Percentiles rank a stretch among this genome's conserved stretches.
Conservation (phyloP, 2,113 vertebrate species). For the Psilopsiagon aurifrons region DNA sequence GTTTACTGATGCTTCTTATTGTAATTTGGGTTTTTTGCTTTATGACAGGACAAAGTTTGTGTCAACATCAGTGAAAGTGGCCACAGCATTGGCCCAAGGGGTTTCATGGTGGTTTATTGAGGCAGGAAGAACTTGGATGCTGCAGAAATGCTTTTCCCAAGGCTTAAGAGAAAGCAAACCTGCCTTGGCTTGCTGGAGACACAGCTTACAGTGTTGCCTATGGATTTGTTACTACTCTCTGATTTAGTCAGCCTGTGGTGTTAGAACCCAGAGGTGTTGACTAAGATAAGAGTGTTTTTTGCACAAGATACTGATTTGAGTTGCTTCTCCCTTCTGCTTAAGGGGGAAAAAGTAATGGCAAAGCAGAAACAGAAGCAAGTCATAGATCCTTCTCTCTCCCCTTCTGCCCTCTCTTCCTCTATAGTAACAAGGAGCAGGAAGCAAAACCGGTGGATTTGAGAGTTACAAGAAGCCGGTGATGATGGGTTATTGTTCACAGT, state of each 20-base stretch:
- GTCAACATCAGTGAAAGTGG: background rate
- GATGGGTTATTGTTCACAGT: background rate
- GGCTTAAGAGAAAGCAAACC: background rate
- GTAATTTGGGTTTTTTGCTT: background rate
- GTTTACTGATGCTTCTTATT: background rate
- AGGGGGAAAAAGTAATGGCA: background rate
- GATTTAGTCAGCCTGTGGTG: conserved; percentile 16
- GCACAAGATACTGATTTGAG: background rate
- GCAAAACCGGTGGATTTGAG: background rate
- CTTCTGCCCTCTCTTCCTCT: background rate
- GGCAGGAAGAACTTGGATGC: background rate
- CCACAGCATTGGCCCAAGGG: background rate
- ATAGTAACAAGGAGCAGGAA: background rate
- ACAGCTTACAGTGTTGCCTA: background rate
- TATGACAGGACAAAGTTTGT: background rate
- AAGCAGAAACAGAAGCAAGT: background rate
- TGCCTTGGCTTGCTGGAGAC: background rate
- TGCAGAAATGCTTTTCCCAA: background rate
- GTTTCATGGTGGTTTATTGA: background rate
- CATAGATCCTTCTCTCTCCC: background rate
- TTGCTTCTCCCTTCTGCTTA: background rate
- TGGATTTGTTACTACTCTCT: background rate
- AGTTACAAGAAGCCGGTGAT: background rate
- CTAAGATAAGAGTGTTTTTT: conserved; percentile 1
- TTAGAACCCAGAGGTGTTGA: conserved; percentile 23